phyloP scores from a whole-genome alignment of 2,113 vertebrate genomes.

The Xiphophorus hellerii region DNA sequence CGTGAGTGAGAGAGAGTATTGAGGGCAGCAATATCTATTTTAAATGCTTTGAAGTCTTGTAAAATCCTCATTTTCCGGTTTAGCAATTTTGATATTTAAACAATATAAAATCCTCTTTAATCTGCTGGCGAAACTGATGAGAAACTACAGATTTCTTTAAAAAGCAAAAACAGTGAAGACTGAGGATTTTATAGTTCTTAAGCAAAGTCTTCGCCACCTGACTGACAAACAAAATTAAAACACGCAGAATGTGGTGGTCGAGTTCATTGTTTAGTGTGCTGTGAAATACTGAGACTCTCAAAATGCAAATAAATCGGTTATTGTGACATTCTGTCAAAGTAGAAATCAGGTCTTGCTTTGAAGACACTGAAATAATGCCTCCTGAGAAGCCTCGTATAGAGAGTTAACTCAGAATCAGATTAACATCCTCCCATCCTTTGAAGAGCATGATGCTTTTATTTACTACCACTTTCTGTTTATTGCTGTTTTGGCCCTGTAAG shows the following conservation, averaged over 20 bases:
- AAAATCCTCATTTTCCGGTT: not conserved
- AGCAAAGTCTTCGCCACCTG: not conserved
- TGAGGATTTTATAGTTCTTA: not conserved
- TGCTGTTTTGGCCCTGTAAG: constrained; percentile 21
- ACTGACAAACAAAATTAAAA: not conserved
- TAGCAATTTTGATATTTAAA: not conserved
- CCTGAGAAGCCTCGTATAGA: constrained; percentile 18
- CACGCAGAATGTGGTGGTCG: not conserved
- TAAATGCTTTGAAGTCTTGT: not conserved
- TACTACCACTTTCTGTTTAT: constrained; percentile 23
- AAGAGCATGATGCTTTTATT: constrained; percentile 23
- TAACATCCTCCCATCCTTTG: constrained; percentile 9
- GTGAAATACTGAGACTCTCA: constrained; percentile 1
- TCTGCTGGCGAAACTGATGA: constrained; percentile 22
- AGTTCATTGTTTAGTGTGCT: constrained; percentile 14
- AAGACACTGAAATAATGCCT: constrained; percentile 9
- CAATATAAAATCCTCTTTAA: constrained; percentile 29
- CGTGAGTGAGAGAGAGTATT: too few relatives aligned
- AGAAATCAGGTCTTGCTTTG: not conserved
- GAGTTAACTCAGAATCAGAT: constrained; percentile 12
- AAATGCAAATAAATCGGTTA: not conserved
- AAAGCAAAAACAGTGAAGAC: not conserved
- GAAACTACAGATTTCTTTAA: constrained; percentile 4
- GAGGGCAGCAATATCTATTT: not conserved
- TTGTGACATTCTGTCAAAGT: constrained; percentile 6